A percentile compares a stretch with the other conserved stretches of the same genome.
phyloP scores from a whole-genome alignment of 2,113 vertebrate genomes.

The Gasterosteus nipponicus region DNA sequence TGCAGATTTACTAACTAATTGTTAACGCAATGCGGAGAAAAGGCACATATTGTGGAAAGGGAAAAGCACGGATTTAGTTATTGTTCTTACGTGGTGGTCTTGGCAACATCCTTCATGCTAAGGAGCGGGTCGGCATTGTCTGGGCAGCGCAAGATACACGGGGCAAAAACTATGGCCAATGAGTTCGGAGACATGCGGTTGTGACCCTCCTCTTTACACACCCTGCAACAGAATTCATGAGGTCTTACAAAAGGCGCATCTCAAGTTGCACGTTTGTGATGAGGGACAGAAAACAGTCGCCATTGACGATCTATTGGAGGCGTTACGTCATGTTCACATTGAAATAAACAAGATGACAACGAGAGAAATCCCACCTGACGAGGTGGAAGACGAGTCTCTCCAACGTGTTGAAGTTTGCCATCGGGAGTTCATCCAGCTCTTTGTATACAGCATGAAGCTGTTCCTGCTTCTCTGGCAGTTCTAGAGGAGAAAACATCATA shows the following conservation, averaged over 20 bases:
- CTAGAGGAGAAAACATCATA: slow-evolving; percentile 67
- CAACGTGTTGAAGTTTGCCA: slow-evolving; percentile 87
- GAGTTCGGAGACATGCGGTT: slow-evolving; percentile 97
- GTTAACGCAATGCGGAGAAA: background rate
- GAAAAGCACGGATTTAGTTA: background rate
- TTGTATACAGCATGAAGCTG: slow-evolving; percentile 91
- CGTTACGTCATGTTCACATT: background rate
- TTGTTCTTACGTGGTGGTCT: slow-evolving; percentile 91
- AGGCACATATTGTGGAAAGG: background rate
- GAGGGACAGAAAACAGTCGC: background rate
- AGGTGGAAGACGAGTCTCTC: slow-evolving; percentile 96
- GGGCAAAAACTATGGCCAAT: slow-evolving; percentile 95
- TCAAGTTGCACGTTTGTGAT: background rate
- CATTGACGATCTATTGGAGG: background rate
- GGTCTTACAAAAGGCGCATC: background rate
- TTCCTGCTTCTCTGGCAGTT: slow-evolving; percentile 93
- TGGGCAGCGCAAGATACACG: slow-evolving; percentile 92
- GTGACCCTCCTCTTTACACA: slow-evolving; percentile 90
- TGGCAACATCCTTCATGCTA: slow-evolving; percentile 98
- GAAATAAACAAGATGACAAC: background rate
- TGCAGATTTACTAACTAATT: background rate
- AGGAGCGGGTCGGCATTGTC: slow-evolving; percentile 92
- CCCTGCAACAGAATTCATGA: slow-evolving; percentile 78
- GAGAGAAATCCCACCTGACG: slow-evolving; percentile 85
- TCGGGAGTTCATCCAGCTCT: slow-evolving; percentile 89